Conservation (phyloP, 2,797 vertebrate genomes). For the Sciurus vulgaris region DNA sequence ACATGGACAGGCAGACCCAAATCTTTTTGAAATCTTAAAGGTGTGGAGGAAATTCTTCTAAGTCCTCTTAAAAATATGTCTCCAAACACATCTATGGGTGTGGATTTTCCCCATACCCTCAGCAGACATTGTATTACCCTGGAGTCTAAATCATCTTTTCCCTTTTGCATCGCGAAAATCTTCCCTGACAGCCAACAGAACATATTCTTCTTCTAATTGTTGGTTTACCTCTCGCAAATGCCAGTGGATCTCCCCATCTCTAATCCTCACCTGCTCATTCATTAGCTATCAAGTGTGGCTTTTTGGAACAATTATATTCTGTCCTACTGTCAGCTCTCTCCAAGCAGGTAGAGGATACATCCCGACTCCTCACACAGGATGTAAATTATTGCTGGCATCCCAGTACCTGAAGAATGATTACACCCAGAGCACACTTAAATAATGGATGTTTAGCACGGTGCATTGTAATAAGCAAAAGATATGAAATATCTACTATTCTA, state of each 20-base stretch:
- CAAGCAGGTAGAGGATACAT: constrained; percentile 55
- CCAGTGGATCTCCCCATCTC: constrained; percentile 19
- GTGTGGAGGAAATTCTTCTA: constrained; percentile 35
- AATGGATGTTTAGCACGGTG: constrained; percentile 75
- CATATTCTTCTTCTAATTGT: constrained; percentile 69
- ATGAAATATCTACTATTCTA: constrained; percentile 79
- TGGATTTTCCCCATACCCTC: background rate
- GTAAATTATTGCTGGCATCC: constrained; percentile 69
- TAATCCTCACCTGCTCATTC: constrained; percentile 68
- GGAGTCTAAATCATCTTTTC: constrained; percentile 62
- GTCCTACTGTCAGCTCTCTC: constrained; percentile 63
- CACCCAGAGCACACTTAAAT: constrained; percentile 71
- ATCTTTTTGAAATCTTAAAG: background rate
- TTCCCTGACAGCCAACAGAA: constrained; percentile 65
- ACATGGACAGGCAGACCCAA: background rate
- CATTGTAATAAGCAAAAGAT: constrained; percentile 78
- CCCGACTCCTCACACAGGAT: constrained; percentile 36
- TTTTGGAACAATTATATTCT: constrained; percentile 75
- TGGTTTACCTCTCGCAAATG: background rate
- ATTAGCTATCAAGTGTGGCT: constrained; percentile 68
- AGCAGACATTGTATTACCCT: constrained; percentile 1
- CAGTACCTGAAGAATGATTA: constrained; percentile 79
- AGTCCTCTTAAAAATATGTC: constrained; percentile 14
- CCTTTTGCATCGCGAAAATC: constrained; percentile 67
- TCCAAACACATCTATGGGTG: background rate